A percentile compares a stretch with the other conserved stretches of the same genome.
Conservation (phyloP, 2,888 invertebrate genomes). For the Ligdia adustata region DNA sequence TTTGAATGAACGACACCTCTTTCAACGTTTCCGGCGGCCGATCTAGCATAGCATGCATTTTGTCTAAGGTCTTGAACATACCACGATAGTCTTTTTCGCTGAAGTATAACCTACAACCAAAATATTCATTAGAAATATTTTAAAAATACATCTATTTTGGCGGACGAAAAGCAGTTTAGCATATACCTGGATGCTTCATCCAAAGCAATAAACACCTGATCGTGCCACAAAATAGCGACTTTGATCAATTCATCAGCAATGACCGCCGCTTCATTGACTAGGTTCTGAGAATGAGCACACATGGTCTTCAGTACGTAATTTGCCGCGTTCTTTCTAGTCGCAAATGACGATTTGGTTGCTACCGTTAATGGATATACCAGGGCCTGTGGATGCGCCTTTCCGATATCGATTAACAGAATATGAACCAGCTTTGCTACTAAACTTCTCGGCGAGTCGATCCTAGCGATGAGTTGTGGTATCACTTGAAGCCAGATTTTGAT, state of each 20-base stretch:
- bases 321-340: conserved; percentile 93
- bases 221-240: conserved; percentile 99
- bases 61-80: conserved; percentile 98
- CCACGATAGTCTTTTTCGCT: conserved; percentile 97
- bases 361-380: conserved; percentile 98
- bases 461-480: conserved; percentile 98
- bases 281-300: conserved; percentile 95
- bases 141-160: background rate
- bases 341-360: conserved; percentile 96
- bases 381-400: conserved; percentile 98
- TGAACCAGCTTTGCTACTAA: conserved; percentile 96
- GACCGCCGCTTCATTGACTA: conserved; percentile 97
- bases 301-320: conserved; percentile 97
- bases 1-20: conserved; percentile 98
- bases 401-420: conserved; percentile 97
- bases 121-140: background rate
- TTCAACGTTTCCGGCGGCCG: conserved; percentile 97
- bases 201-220: conserved; percentile 91
- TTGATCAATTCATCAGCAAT: conserved; percentile 98
- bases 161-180: background rate
- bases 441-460: conserved; percentile 96
- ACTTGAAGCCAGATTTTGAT: conserved; percentile 99
- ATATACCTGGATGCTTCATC: conserved; percentile 92
- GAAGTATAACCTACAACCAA: conserved; percentile 90
- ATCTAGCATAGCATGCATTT: conserved; percentile 96